These are phyloP conservation scores for Hemaris fuciformis DNA, from an alignment of 2,888 invertebrate genomes.

Conservation along the genomic window DNA sequence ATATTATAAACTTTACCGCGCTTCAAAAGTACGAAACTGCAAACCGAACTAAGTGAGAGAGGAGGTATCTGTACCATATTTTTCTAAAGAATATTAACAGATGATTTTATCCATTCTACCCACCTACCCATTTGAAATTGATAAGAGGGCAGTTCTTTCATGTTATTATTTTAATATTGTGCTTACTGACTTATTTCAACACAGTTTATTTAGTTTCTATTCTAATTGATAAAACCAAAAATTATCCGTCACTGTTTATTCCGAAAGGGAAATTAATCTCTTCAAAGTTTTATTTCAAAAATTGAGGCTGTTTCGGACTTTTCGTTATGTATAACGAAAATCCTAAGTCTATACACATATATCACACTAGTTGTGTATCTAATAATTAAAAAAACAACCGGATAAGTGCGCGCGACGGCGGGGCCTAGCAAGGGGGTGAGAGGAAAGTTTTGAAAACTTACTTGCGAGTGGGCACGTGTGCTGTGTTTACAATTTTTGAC, in stretches of 20 bases:
- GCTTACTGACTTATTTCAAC: too few species aligned
- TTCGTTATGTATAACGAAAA: too few species aligned
- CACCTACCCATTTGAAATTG: too few species aligned
- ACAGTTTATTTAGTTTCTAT: too few species aligned
- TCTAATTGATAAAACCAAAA: too few species aligned
- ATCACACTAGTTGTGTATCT: too few species aligned
- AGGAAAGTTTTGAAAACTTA: conserved; percentile 51
- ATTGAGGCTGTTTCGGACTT: too few species aligned
- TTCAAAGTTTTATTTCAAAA: too few species aligned
- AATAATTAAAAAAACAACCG: not conserved
- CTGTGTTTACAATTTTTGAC: conserved; percentile 72
- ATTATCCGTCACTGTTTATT: too few species aligned
- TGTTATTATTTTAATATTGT: not conserved
- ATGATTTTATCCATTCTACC: not conserved
- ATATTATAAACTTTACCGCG: not conserved
- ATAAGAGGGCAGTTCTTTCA: not conserved
- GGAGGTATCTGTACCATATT: not conserved
- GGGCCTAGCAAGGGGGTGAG: conserved; percentile 14
- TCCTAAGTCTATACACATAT: too few species aligned
- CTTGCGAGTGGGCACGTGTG: conserved; percentile 74
- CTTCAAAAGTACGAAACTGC: not conserved
- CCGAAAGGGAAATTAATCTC: too few species aligned
- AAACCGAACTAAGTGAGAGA: not conserved
- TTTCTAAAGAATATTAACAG: not conserved
- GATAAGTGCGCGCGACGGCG: not conserved